Evolutionary conservation across 2,113 vertebrate species (phyloP).

Genomic region (Macaca fascicularis): T2T-MFA8v1.1 NC_088394.1:67659001-67659500

Average conservation of each 20-base stretch:
- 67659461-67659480: slow-evolving; percentile 50
- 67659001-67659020: slow-evolving; percentile 47
- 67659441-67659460: slow-evolving; percentile 26
- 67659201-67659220: slow-evolving; percentile 61
- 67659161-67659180: slow-evolving; percentile 49
- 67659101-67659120: slow-evolving; percentile 27
- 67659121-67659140: slow-evolving; percentile 48
- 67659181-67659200: slow-evolving; percentile 47
- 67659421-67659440: slow-evolving; percentile 76
- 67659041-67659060: slow-evolving; percentile 43
- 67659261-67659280: slow-evolving; percentile 61
- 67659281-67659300: slow-evolving; percentile 70
- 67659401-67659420: slow-evolving; percentile 75
- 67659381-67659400: slow-evolving; percentile 64
- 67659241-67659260: slow-evolving; percentile 71
- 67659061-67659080: slow-evolving; percentile 35
- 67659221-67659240: slow-evolving; percentile 70
- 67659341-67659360: slow-evolving; percentile 37
- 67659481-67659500: slow-evolving; percentile 73
- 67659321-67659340: slow-evolving; percentile 66
- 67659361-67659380: slow-evolving; percentile 25
- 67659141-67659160: slow-evolving; percentile 54
- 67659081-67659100: neutral
- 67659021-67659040: slow-evolving; percentile 53
- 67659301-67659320: slow-evolving; percentile 72